A percentile compares a stretch with the other conserved stretches of the same genome.
These are phyloP conservation scores for Coelinius sp. DNA, from an alignment of 2,888 invertebrate genomes.

Conservation along the genomic window DNA sequence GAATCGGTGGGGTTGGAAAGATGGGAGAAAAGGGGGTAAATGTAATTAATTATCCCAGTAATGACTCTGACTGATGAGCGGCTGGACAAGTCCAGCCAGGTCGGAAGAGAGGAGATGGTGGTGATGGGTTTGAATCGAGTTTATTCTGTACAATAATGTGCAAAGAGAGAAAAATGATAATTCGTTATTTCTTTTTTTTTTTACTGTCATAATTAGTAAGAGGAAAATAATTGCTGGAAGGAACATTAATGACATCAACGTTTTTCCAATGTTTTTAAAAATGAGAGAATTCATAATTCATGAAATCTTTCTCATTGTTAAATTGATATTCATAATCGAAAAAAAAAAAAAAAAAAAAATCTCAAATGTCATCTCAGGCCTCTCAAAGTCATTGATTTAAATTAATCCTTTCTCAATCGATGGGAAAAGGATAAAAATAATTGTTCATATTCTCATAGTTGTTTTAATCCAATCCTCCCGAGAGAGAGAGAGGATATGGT, in stretches of 20 bases:
- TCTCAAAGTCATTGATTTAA: not conserved
- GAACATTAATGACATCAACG: too few relatives aligned
- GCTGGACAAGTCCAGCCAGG: constrained; percentile 70
- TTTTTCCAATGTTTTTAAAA: too few relatives aligned
- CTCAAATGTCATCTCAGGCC: too few relatives aligned
- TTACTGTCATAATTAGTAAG: not conserved
- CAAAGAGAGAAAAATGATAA: not conserved
- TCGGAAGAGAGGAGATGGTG: constrained; percentile 67
- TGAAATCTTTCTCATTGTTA: too few relatives aligned
- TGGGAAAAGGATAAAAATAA: not conserved
- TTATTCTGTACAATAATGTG: constrained; percentile 28
- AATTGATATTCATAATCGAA: too few relatives aligned
- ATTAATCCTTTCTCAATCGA: not conserved
- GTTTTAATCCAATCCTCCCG: constrained; percentile 13
- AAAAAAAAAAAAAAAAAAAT: too few relatives aligned
- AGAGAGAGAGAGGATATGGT: constrained; percentile 41
- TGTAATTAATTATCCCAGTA: constrained; percentile 78
- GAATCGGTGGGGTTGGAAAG: constrained; percentile 41
- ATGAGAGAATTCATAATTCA: too few relatives aligned
- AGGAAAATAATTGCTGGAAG: not conserved
- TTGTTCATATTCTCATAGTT: not conserved
- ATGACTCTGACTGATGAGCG: constrained; percentile 78
- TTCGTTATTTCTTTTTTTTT: not conserved
- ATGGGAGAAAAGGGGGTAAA: constrained; percentile 71
- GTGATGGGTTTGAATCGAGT: constrained; percentile 61